Base-by-base conservation (phyloP, 1,140 invertebrate genomes). In the Diachasmimorpha longicaudata region DNA sequence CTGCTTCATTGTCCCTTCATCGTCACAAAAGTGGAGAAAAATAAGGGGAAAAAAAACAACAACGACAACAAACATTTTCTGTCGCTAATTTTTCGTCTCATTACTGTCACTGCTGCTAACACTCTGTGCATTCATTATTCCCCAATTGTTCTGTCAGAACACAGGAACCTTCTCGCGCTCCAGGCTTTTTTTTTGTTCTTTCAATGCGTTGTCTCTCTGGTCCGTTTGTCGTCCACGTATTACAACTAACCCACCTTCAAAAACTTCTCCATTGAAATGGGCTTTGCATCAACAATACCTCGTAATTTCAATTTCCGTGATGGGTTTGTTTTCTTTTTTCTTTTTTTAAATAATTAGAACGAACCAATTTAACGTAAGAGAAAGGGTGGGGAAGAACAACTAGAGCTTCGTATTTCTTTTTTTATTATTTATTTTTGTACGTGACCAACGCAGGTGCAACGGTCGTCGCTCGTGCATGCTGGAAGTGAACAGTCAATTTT, bases 401-500 rank as follows among this genome's bases (percentile, higher is more conserved):
- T 31, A 63, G 21, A 63, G 19, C 31, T 19, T n/a, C 23, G 11
- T 63, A 39, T 36, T 63, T 9, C 19, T 74, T 74, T 68, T 52
- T 69, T 42, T 55, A 0, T 66, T 73, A 58, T 73, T 79, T 78
- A 81, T 80, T 73, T 81, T 81, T 81, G 80, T 79, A 84, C 81
- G 81, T 84, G 80, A 83, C 82, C 77, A 81, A 84, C 84, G 75
- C 83, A 88, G 86, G 86, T 87, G 86, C 83, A 86, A 87, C 83
- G 83, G 83, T 79, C 86, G 80, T 81, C 80, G 81, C 71, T 85
- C 83, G 78, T 91, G 90, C 81, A 81, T 82, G 76, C 84, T 90
- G 82, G 81, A 84, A 70, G 90, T 90, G 58, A 84, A 85, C 80
- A 91, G 86, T 84, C 80, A 85, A 71, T 82, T 89, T 77, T 92